Conservation (phyloP, 2,888 invertebrate species). For the Agrilus biguttatus region DNA sequence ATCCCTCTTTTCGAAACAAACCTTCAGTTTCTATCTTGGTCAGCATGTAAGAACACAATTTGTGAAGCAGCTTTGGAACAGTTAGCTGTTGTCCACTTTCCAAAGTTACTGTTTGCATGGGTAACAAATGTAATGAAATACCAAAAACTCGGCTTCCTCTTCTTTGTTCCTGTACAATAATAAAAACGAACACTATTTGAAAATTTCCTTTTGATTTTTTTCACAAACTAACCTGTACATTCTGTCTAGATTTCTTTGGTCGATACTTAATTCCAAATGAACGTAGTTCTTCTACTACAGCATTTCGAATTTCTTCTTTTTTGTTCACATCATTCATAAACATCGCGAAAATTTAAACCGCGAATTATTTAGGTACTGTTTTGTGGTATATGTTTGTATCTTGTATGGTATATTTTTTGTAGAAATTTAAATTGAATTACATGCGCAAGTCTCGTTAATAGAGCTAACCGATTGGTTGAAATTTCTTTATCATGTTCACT, state of each 20-base stretch:
- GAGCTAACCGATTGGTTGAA: no score
- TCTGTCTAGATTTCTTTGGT: constrained; percentile 46
- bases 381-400: no score
- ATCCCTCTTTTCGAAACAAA: constrained; percentile 79
- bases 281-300: constrained; percentile 51
- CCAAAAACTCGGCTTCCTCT: constrained; percentile 36
- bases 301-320: constrained; percentile 37
- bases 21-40: constrained; percentile 64
- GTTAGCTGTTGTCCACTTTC: constrained; percentile 54
- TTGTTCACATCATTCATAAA: constrained; percentile 39
- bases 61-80: constrained; percentile 58
- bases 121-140: constrained; percentile 35
- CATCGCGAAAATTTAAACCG: constrained; percentile 23
- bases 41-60: constrained; percentile 54
- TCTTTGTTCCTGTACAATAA: constrained; percentile 15
- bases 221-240: constrained; percentile 27
- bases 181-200: constrained; percentile 1
- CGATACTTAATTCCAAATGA: constrained; percentile 58
- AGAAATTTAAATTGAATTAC: no score
- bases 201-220: background rate
- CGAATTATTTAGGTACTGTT: no score
- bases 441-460: no score
- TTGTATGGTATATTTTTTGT: no score
- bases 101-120: constrained; percentile 41
- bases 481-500: no score